Evolutionary conservation across 2,888 invertebrate species (phyloP), one percentile per base, ranked within the genome.

Genomic region (Mellilla xanthometata): DNA sequence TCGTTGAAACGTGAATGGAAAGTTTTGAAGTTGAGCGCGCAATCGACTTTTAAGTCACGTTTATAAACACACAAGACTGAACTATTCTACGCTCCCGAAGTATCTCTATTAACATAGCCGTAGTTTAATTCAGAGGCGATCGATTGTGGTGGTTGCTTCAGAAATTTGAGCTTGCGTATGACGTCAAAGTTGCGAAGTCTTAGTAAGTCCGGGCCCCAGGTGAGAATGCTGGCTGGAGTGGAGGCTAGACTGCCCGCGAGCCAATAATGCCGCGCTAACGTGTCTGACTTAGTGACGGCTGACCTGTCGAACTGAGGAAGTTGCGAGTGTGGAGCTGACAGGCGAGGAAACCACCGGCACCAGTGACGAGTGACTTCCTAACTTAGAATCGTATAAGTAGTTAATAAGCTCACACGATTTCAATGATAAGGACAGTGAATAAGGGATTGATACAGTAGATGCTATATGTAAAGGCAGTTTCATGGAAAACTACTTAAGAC

Each of bases 141-240:
- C 74, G 76, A 81, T 77, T 77, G 76, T 67, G 65, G 69, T 65
- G 48, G 69, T 74, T 67, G 63, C 65, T 68, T 68, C 64, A 71
- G 81, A 80, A 79, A 81, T 81, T 79, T 75, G 67, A 67, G 69
- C 65, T 69, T 62, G 66, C 60, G 65, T 54, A 63, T 60, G 68
- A 72, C 79, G 85, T 82, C 81, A 79, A 85, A 89, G 86, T 90
- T 89, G 67, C 62, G 77, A 87, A 90, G 85, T 81, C 86, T 85
- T 86, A 83, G 72, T 68, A 80, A 87, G 81, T 81, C 79, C 71
- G 69, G 74, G 82, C 84, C 85, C 75, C 85, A 85, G 86, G 87
- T 86, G 87, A 82, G 82, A 87, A 87, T 90, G 89, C 82, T 88
- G 89, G 88, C 72, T 77, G 77, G 77, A 87, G 89, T 84, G 86